Evolutionary conservation across 2,113 vertebrate genomes (phyloP).

Genomic region (Dromiciops gliroides): DNA sequence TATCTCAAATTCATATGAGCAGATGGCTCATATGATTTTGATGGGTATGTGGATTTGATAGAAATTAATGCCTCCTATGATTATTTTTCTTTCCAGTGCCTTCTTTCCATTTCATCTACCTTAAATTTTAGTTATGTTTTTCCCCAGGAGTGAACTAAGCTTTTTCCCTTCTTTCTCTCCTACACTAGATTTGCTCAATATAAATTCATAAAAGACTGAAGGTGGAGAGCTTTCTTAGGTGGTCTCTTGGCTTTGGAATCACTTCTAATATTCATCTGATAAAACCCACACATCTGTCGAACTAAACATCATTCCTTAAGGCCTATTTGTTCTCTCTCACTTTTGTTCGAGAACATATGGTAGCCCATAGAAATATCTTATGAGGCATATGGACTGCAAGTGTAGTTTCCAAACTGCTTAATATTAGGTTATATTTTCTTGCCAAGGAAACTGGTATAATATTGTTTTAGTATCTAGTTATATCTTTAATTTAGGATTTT

Average conservation of each 20-base stretch:
- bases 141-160: neutral
- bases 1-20: neutral
- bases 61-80: neutral
- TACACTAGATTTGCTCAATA: neutral
- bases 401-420: neutral
- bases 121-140: neutral
- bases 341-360: neutral
- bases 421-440: neutral
- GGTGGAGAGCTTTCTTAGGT: constrained; percentile 41
- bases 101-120: neutral
- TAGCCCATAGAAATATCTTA: constrained; percentile 10
- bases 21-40: neutral
- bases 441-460: neutral
- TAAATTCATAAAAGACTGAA: constrained; percentile 2
- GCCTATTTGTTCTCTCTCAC: neutral
- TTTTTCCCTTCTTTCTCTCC: neutral
- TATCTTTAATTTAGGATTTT: neutral
- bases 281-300: constrained; percentile 36
- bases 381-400: neutral
- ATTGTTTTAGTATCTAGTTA: constrained; percentile 4
- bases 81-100: neutral
- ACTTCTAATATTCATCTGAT: constrained; percentile 9
- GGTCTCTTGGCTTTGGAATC: constrained; percentile 49
- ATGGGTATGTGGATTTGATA: neutral
- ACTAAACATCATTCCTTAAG: neutral